Base-by-base conservation (phyloP, 2,888 invertebrate genomes). In the Sphaerophoria taeniata region DNA sequence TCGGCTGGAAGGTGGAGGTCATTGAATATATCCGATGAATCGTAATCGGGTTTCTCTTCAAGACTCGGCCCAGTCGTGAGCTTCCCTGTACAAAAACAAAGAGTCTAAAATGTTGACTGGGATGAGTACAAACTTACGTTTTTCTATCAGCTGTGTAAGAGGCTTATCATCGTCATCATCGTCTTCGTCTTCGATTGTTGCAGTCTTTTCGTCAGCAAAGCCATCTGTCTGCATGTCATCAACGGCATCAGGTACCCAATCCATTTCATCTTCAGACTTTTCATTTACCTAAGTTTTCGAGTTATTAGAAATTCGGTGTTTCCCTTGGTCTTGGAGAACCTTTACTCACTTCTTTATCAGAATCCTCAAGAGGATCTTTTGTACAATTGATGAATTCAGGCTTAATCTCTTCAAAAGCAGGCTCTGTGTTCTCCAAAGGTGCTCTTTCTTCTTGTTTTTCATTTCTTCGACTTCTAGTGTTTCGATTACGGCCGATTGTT, bases 321-420 rank as follows among this genome's bases (percentile, higher is more conserved):
- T 24, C 0, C 43, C 3, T 9, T 11, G 9, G 43, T 9, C 3
- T 9, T 11, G 9, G 43, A 9, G 39, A 39, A 43, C 9, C 9
- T 9, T 3, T 43, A 83, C 86, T 80, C 14, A 86, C 83, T 14
- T 88, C 88, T 36, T 81, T 51, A 16, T 88, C 89, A 0, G 87
- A 87, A 36, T 88, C 87, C 81, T 88, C 88, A 16, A 89, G 65
- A 9, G 89, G 89, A 87, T 89, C 89, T 45, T 87, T 88, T 3
- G 61, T 31, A 56, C 77, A 83, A 11, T 56, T 82, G 9, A 71
- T 71, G 14, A 82, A 86, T 49, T 86, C 86, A 1, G 86, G 78
- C 39, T 86, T 86, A 31, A 86, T 71, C n/a, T 80, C 86, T 16
- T 86, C 81, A 36, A 82, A 74, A 9, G 67, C 56, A 6, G 78